Evolutionary conservation across 1,140 invertebrate genomes (phyloP), one percentile per base, ranked within the genome.

Genomic region (Theocolax elegans): DNA sequence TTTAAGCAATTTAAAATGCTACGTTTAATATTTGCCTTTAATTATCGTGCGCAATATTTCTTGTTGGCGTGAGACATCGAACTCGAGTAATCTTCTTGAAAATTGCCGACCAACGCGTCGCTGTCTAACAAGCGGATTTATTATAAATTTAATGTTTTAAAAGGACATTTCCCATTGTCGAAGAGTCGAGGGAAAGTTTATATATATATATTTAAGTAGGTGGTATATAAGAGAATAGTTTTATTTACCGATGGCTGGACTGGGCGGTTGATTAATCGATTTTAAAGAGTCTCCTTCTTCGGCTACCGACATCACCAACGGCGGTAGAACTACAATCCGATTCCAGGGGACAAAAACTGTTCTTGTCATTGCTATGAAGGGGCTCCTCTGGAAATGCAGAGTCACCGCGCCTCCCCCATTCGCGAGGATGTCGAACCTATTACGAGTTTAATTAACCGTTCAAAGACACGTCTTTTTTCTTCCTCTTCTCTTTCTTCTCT

Each of bases 401-500:
- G 95, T 98, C 15, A 99, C 95, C 8, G 97, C 96, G n/a, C 97
- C 96, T 58, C 98, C 97, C 19, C 98, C 98, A 87, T 99, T 99
- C 29, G 99, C 97, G 76, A 99, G 87, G 44, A 99, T 92, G 87
- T 99, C 97, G 88, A 99, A 99, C 93, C 97, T 98, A 82, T 74
- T 67, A 72, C 44, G 17, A 59, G 21, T 66, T 66, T 64, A 66
- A 71, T 65, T 71, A 66, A 63, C 67, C 48, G 58, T 46, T 68
- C 56, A 68, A 48, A 67, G 56, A 42, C 66, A 68, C 46, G 66
- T 68, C 42, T 56, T 40, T 23, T 19, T 53, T 19, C 23, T 58
- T 8, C 25, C 21, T 44, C 27, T 38, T 17, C 13, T 17, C 29
- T 15, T 27, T 19, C 15, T 19, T 19, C 38, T 23, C 7, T 17